Evolutionary conservation across 2,888 invertebrate species (phyloP).

Genomic region (Pseudococcus longispinus): DNA sequence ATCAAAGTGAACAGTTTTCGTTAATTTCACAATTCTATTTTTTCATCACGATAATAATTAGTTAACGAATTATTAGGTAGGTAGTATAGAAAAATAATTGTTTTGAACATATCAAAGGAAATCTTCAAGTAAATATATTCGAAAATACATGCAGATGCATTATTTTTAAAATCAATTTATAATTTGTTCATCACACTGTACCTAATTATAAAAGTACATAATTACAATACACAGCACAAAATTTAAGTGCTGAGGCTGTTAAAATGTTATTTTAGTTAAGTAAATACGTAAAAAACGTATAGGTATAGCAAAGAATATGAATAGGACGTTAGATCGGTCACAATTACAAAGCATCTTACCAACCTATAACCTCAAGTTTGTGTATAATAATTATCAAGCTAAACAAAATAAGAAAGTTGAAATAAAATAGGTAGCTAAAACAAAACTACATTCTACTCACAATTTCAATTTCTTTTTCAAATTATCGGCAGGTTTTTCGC

Average conservation of each 20-base stretch:
- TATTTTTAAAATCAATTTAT: not conserved
- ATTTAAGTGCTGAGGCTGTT: not conserved
- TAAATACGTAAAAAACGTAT: not conserved
- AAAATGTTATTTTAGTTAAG: not conserved
- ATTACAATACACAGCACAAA: not conserved
- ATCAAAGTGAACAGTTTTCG: no score
- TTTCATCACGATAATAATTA: no score
- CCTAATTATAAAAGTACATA: not conserved
- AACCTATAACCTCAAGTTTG: not conserved
- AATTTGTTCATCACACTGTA: not conserved
- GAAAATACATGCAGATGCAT: not conserved
- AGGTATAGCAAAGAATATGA: not conserved
- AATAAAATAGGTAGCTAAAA: not conserved
- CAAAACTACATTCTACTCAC: not conserved
- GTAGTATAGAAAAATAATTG: no score
- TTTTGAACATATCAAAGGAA: no score
- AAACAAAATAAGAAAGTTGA: conserved; percentile 5
- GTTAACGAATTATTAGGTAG: no score
- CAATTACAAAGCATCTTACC: not conserved
- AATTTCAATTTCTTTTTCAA: conserved; percentile 13
- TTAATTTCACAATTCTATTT: no score
- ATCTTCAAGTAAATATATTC: not conserved
- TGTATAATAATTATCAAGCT: not conserved
- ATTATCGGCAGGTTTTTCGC: conserved; percentile 7
- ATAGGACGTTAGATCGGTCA: not conserved